These are phyloP conservation scores for Synergus laeviventris DNA, from an alignment of 2,888 invertebrate species.

Conservation along the genomic window DNA sequence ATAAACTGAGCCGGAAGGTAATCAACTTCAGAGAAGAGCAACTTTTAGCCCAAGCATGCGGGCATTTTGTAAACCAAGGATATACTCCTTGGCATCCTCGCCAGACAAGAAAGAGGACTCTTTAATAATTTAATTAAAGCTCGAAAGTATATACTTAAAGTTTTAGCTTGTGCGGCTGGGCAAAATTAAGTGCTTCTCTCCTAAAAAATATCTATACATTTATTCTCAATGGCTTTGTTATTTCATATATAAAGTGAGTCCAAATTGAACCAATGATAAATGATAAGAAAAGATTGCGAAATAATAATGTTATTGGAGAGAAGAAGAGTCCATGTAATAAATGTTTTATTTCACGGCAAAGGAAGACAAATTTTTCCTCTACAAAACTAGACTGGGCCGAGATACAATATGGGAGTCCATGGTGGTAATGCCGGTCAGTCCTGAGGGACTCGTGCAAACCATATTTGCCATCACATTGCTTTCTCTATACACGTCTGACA, in stretches of 20 bases:
- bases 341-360: conserved; percentile 20
- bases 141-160: conserved; percentile 32
- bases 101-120: conserved; percentile 31
- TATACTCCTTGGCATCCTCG: conserved; percentile 16
- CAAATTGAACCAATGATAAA: no score
- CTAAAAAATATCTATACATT: not conserved
- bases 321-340: conserved; percentile 9
- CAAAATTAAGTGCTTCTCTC: not conserved
- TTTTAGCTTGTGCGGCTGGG: conserved; percentile 14
- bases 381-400: conserved; percentile 13
- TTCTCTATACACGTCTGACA: conserved; percentile 40
- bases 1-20: conserved; percentile 16
- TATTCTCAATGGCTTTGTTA: no score
- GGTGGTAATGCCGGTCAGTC: conserved; percentile 35
- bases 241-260: no score
- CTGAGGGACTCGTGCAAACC: conserved; percentile 35
- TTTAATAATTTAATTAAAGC: conserved; percentile 36
- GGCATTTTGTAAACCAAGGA: conserved; percentile 26
- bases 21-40: conserved; percentile 29
- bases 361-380: conserved; percentile 3
- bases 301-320: not conserved
- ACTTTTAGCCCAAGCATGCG: conserved; percentile 29
- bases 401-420: not conserved
- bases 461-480: conserved; percentile 33
- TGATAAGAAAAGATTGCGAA: not conserved